phyloP scores from a whole-genome alignment of 2,888 invertebrate genomes.

The Steromphala cineraria region DNA sequence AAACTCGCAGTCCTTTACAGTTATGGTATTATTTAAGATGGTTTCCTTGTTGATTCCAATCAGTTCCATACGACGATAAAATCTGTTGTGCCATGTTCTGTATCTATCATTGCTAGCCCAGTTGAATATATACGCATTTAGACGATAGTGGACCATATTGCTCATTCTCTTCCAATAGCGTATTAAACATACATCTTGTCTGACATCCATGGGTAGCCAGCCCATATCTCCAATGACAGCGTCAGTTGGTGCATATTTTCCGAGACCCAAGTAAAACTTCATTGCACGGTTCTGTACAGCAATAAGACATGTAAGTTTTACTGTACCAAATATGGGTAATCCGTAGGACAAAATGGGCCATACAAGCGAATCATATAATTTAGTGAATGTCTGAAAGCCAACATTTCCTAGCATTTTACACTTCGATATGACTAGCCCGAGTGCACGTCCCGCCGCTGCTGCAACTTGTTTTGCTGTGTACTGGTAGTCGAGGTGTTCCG shows the following conservation, averaged over 20 bases:
- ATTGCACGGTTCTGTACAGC: conserved; percentile 14
- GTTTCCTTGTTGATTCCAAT: too few species aligned
- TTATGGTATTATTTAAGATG: too few species aligned
- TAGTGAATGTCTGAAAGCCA: conserved; percentile 16
- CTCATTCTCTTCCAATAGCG: too few species aligned
- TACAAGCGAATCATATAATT: conserved; percentile 14
- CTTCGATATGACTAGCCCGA: neutral
- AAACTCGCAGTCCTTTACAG: too few species aligned
- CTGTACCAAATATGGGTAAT: conserved; percentile 14
- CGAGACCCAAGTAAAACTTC: conserved; percentile 1
- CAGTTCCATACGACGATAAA: too few species aligned
- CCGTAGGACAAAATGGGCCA: conserved; percentile 13
- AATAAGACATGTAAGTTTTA: neutral
- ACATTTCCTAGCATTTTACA: neutral
- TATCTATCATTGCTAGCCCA: too few species aligned
- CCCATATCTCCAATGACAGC: too few species aligned
- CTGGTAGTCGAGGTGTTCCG: neutral
- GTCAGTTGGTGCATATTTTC: neutral
- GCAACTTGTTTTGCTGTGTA: neutral
- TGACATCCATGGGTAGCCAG: too few species aligned
- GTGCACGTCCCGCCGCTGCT: neutral
- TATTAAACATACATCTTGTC: too few species aligned
- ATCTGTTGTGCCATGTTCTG: too few species aligned
- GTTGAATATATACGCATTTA: too few species aligned
- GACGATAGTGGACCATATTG: too few species aligned